A percentile compares a stretch with the other conserved stretches of the same genome.
phyloP scores from a whole-genome alignment of 2,113 vertebrate species.

The Tenebrosternarchus preto region DNA sequence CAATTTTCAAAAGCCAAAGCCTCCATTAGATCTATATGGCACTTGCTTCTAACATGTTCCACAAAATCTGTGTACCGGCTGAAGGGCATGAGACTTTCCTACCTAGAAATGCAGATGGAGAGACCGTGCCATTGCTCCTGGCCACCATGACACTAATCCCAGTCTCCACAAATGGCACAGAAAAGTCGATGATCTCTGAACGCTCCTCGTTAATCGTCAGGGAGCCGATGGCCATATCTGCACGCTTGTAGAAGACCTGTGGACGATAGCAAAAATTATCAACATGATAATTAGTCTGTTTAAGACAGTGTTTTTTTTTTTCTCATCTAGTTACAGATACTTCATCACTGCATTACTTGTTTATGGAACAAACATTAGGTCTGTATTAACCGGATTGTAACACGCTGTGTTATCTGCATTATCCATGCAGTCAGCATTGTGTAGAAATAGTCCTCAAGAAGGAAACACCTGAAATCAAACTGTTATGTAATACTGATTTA shows the following conservation, averaged over 20 bases:
- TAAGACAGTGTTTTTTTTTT: conserved; percentile 11
- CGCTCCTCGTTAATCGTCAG: conserved; percentile 98
- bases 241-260: conserved; percentile 93
- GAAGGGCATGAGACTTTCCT: conserved; percentile 55
- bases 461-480: not conserved
- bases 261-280: not conserved
- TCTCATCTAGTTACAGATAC: not conserved
- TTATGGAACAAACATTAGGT: not conserved
- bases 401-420: not conserved
- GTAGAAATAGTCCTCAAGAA: not conserved
- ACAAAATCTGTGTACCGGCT: not conserved
- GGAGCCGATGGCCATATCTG: conserved; percentile 98
- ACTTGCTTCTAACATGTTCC: conserved; percentile 15
- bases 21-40: conserved; percentile 24
- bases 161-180: conserved; percentile 96
- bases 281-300: not conserved
- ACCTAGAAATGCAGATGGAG: conserved; percentile 97
- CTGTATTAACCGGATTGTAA: conserved; percentile 19
- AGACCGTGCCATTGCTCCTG: conserved; percentile 94
- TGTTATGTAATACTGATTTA: conserved; percentile 33
- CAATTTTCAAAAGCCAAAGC: not conserved
- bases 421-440: not conserved
- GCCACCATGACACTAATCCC: conserved; percentile 99
- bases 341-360: not conserved
- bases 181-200: conserved; percentile 96